These are phyloP conservation scores for Aleiodes testaceus DNA, from an alignment of 2,888 invertebrate species.

Conservation along the genomic window DNA sequence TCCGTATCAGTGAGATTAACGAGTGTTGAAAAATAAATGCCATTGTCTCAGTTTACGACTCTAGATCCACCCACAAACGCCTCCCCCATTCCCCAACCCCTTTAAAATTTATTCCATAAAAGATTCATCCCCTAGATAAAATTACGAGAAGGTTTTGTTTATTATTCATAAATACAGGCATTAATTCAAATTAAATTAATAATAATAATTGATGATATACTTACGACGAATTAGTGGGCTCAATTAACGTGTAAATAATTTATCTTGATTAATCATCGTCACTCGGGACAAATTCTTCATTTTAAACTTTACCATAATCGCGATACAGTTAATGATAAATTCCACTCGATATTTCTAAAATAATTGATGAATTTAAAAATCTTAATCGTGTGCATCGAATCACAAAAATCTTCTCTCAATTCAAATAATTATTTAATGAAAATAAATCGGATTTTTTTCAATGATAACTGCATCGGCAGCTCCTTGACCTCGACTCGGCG, in stretches of 20 bases:
- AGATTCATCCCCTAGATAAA: too few relatives aligned
- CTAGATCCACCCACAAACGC: too few relatives aligned
- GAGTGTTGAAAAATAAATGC: too few relatives aligned
- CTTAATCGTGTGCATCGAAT: background rate
- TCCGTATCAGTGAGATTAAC: too few relatives aligned
- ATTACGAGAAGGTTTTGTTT: too few relatives aligned
- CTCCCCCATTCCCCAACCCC: too few relatives aligned
- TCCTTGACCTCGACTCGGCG: background rate
- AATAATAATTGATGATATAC: background rate
- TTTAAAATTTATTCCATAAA: too few relatives aligned
- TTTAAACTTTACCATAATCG: constrained; percentile 63
- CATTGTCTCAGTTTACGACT: too few relatives aligned
- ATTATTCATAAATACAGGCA: background rate
- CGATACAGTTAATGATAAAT: constrained; percentile 22
- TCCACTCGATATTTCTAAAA: constrained; percentile 21
- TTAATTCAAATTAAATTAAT: background rate
- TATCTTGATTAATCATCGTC: constrained; percentile 4
- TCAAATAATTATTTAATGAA: background rate
- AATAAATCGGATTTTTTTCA: background rate
- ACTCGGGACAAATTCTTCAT: constrained; percentile 53
- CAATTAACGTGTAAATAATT: constrained; percentile 7
- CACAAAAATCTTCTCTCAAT: constrained; percentile 2
- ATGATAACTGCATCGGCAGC: background rate
- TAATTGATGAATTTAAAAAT: background rate
- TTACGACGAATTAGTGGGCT: constrained; percentile 11